These are phyloP conservation scores for Danio choprae DNA, from an alignment of 2,797 vertebrate genomes.

Conservation along the genomic window DNA sequence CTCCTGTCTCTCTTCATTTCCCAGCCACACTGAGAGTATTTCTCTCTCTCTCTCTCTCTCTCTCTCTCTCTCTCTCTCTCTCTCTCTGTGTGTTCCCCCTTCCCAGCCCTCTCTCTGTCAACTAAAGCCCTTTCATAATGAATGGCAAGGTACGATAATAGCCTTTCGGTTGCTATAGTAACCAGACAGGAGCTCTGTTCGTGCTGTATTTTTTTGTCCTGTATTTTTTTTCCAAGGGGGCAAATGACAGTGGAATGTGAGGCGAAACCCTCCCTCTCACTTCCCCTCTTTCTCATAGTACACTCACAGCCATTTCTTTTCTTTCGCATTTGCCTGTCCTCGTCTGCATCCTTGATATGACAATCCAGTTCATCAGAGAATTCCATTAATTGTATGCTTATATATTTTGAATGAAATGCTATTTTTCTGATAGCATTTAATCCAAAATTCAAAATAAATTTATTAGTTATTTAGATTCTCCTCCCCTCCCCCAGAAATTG, in stretches of 20 bases:
- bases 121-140: slow-evolving; percentile 95
- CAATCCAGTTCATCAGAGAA: neutral
- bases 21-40: slow-evolving; percentile 20
- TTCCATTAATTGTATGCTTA: too few species aligned
- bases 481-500: too few species aligned
- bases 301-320: slow-evolving; percentile 45
- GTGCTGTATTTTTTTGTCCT: slow-evolving; percentile 83
- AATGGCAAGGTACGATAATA: slow-evolving; percentile 99
- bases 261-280: slow-evolving; percentile 60
- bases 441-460: too few species aligned
- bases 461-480: too few species aligned
- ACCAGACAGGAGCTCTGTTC: slow-evolving; percentile 93
- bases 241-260: slow-evolving; percentile 88
- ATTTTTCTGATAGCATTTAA: too few species aligned
- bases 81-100: slow-evolving; percentile 53
- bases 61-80: neutral
- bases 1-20: slow-evolving; percentile 29
- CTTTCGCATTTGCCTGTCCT: slow-evolving; percentile 19
- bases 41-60: slow-evolving; percentile 10
- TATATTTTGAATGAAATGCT: too few species aligned
- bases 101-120: slow-evolving; percentile 79
- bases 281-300: slow-evolving; percentile 29
- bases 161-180: slow-evolving; percentile 93
- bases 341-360: slow-evolving; percentile 16
- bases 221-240: slow-evolving; percentile 70